Evolutionary conservation across 2,113 vertebrate genomes (phyloP).

Genomic region (Eulemur rufifrons): DNA sequence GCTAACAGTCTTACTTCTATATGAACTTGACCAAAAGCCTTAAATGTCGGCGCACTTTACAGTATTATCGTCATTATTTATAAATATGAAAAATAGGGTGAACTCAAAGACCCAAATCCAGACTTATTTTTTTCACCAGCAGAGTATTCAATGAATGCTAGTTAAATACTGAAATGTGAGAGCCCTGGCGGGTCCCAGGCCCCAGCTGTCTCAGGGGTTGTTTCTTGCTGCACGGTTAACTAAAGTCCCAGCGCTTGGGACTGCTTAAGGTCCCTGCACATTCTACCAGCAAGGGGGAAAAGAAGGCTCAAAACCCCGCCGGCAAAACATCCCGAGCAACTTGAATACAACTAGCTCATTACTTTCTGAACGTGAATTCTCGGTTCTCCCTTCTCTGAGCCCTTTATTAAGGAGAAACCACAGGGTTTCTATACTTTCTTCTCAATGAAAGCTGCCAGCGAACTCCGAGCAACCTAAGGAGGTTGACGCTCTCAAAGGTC

Average conservation of each 20-base stretch:
- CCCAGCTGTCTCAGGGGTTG: fast-evolving
- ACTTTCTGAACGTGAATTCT: neutral
- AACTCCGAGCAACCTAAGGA: neutral
- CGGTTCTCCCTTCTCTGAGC: neutral
- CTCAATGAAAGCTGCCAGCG: neutral
- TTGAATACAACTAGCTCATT: neutral
- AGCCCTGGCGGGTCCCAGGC: fast-evolving
- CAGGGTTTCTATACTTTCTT: neutral
- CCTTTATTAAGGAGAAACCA: neutral
- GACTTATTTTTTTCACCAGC: neutral
- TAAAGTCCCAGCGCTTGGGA: too few relatives aligned
- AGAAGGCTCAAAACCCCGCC: neutral
- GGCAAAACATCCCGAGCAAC: neutral
- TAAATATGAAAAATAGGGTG: neutral
- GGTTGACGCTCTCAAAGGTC: fast-evolving
- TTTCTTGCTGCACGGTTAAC: too few relatives aligned
- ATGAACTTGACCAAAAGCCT: neutral
- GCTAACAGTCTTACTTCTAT: neutral
- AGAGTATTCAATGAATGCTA: too few relatives aligned
- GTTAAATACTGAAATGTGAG: neutral
- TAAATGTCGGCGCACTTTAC: neutral
- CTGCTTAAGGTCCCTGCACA: fast-evolving
- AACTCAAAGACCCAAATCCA: neutral
- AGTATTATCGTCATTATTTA: neutral
- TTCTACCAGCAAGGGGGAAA: too few relatives aligned